Evolutionary conservation across 64 coral and sea anemone species (phyloP).

Genomic region (Stichodactyla helianthus): DNA sequence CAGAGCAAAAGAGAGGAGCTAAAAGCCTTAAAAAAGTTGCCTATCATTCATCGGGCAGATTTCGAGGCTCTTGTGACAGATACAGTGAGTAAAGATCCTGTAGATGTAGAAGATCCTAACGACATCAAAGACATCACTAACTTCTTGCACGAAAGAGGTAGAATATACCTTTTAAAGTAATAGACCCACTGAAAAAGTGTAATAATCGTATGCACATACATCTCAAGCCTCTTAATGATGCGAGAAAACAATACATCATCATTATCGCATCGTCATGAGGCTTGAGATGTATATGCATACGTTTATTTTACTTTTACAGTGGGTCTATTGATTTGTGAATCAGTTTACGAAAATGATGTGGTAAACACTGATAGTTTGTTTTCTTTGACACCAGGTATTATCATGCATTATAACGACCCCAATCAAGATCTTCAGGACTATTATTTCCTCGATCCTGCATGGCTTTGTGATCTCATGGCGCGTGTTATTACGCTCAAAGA

Average conservation of each 20-base stretch:
- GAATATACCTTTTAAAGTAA: not conserved
- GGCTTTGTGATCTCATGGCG: slow-evolving; percentile 91
- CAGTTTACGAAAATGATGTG: no score
- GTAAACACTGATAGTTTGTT: no score
- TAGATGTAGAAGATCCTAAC: slow-evolving; percentile 74
- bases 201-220: no score
- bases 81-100: slow-evolving; percentile 39
- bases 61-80: slow-evolving; percentile 78
- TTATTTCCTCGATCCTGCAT: slow-evolving; percentile 90
- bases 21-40: slow-evolving; percentile 29
- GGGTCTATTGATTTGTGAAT: no score
- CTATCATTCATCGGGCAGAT: slow-evolving; percentile 78
- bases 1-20: slow-evolving; percentile 48
- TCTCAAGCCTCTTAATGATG: no score
- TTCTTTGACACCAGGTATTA: slow-evolving; percentile 43
- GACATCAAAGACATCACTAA: slow-evolving; percentile 79
- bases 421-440: slow-evolving; percentile 92
- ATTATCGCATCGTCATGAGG: no score
- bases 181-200: no score
- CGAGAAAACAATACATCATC: no score
- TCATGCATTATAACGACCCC: slow-evolving; percentile 95
- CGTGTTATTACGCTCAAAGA: slow-evolving; percentile 62
- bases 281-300: no score
- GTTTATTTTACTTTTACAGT: no score
- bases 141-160: slow-evolving; percentile 94